Evolutionary conservation across 2,797 vertebrate species (phyloP).

Genomic region (Argyrosomus regius): DNA sequence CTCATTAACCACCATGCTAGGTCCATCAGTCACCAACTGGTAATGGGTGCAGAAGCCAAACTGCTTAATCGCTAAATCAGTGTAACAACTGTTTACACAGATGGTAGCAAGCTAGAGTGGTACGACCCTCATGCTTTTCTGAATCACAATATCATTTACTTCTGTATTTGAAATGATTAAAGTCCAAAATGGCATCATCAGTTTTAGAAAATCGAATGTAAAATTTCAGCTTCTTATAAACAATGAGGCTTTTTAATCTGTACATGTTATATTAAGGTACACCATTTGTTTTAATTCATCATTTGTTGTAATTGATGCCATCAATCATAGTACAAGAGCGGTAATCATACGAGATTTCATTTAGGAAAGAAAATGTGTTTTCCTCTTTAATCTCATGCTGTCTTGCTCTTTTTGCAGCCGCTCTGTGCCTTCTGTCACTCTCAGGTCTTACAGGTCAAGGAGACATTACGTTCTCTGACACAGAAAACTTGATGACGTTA

Average conservation of each 20-base stretch:
- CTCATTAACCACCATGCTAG: conserved; percentile 37
- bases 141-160: neutral
- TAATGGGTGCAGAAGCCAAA: conserved; percentile 44
- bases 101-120: neutral
- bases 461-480: conserved; percentile 4
- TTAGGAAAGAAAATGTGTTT: neutral
- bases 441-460: conserved; percentile 43
- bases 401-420: conserved; percentile 1
- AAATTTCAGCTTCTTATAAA: neutral
- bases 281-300: conserved; percentile 6
- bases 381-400: conserved; percentile 15
- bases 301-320: conserved; percentile 13
- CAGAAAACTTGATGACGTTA: conserved; percentile 33
- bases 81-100: conserved; percentile 43
- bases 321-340: conserved; percentile 1
- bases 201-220: neutral
- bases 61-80: conserved; percentile 15
- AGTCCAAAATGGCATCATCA: neutral
- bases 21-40: conserved; percentile 44
- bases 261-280: neutral
- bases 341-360: neutral
- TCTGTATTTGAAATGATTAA: neutral
- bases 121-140: neutral
- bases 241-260: neutral
- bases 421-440: conserved; percentile 11